Evolutionary conservation across 2,888 invertebrate species (phyloP).

Genomic region (Vannuccia rotundouncinata): DNA sequence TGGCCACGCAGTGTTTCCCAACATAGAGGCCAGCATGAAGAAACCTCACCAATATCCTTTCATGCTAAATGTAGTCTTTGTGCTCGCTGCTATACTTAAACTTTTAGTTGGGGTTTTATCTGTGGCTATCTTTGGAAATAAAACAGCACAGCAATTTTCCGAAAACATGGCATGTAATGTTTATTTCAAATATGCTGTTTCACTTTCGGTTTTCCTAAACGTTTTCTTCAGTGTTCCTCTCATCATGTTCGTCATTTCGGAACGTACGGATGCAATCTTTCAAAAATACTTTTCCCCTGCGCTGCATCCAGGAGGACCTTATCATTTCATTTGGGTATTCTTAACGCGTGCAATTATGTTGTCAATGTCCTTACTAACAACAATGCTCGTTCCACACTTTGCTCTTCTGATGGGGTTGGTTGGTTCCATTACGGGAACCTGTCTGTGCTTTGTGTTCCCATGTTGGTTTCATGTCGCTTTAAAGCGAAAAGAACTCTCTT

Average conservation of each 20-base stretch:
- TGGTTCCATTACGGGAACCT: constrained; percentile 38
- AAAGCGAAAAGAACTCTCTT: constrained; percentile 30
- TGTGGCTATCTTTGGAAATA: constrained; percentile 33
- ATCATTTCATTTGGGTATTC: constrained; percentile 31
- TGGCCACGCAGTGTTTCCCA: constrained; percentile 36
- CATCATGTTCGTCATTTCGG: constrained; percentile 34
- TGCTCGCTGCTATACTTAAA: constrained; percentile 29
- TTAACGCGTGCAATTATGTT: constrained; percentile 34
- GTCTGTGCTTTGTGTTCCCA: constrained; percentile 38
- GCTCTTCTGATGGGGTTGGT: constrained; percentile 38
- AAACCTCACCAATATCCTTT: constrained; percentile 29
- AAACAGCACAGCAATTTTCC: constrained; percentile 32
- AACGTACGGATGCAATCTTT: constrained; percentile 35
- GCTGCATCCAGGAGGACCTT: constrained; percentile 28
- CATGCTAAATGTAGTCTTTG: constrained; percentile 33
- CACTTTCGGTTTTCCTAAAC: constrained; percentile 20
- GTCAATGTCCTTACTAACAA: constrained; percentile 16
- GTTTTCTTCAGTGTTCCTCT: constrained; percentile 39
- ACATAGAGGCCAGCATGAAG: constrained; percentile 36
- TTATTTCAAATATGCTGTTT: neutral
- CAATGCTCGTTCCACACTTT: constrained; percentile 37
- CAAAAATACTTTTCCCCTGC: constrained; percentile 30
- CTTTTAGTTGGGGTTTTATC: constrained; percentile 33
- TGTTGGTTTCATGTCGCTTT: constrained; percentile 35
- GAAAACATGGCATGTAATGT: constrained; percentile 27